Evolutionary conservation across 1,140 invertebrate species (phyloP), one percentile per base, ranked within the genome.

Genomic region (Ostrea edulis): DNA sequence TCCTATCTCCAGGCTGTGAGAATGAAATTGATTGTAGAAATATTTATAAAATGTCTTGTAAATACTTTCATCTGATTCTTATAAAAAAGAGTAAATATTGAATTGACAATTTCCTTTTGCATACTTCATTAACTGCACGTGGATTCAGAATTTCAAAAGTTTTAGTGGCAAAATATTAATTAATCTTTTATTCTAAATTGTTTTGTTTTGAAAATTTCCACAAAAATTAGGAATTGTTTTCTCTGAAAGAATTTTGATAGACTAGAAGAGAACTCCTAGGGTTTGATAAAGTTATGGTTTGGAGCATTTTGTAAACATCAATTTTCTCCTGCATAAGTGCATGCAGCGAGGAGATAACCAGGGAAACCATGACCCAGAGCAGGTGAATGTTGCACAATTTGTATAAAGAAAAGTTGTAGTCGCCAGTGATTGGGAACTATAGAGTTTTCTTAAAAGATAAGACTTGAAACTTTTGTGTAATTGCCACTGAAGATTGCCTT

Each of bases 271-370:
- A 35, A 14, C 68, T 77, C 68, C 68, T 25, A 22, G 12, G 25
- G 22, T 77, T 77, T 77, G 68, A 77, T 77, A 35, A 77, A 62
- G 17, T 62, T 62, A 20, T 17, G n/a, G 55, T 62, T 62, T 62
- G 55, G 55, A 77, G 25, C 35, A 77, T 77, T 77, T 77, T 77
- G 68, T 77, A 77, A 77, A 77, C 68, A 77, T 77, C 68, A 77
- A 77, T 77, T 77, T 77, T 25, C 12, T 25, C 68, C n/a, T 62
- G 58, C 25, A 35, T 12, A 29, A 77, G 68, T 77, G 68, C 68
- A 77, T 17, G 14, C 25, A 25, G 29, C 9, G 29, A 29, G 29
- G 35, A 77, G 68, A 9, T 22, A 25, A 17, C 22, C 8, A 77
- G 14, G 14, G 9, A 22, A 77, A 5, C 35, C 22, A 14, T 22